A percentile compares a stretch with the other conserved stretches of the same genome.
phyloP scores from a whole-genome alignment of 2,797 vertebrate species.

The Brachymystax lenok region DNA sequence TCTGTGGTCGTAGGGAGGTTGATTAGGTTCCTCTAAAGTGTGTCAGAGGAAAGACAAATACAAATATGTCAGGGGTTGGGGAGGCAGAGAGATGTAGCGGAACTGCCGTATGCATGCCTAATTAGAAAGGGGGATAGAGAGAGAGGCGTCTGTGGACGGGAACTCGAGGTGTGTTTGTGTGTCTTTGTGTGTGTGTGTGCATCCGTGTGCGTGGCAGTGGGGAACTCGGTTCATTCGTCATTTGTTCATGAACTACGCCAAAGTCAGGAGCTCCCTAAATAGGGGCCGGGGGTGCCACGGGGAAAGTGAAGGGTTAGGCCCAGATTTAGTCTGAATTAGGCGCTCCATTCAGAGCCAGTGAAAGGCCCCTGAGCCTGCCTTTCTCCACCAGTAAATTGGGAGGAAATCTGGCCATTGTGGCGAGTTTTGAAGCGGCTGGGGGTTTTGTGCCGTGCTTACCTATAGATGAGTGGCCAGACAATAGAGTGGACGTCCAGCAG shows the following conservation, averaged over 20 bases:
- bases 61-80: constrained; percentile 61
- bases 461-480: constrained; percentile 80
- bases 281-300: constrained; percentile 79
- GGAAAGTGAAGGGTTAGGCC: constrained; percentile 84
- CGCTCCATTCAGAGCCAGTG: constrained; percentile 85
- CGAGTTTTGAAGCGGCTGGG: constrained; percentile 82
- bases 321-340: constrained; percentile 90
- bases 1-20: constrained; percentile 33
- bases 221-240: not conserved
- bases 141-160: constrained; percentile 57
- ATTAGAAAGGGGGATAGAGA: not conserved
- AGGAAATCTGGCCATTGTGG: constrained; percentile 92
- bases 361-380: constrained; percentile 84
- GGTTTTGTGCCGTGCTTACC: constrained; percentile 82
- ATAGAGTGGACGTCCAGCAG: constrained; percentile 76
- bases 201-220: not conserved
- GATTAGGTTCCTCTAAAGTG: constrained; percentile 70
- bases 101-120: constrained; percentile 32
- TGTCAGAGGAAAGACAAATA: constrained; percentile 62
- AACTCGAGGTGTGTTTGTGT: constrained; percentile 58
- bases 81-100: constrained; percentile 17
- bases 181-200: not conserved
- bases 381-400: constrained; percentile 87
- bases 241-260: constrained; percentile 84
- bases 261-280: constrained; percentile 88